phyloP scores from a whole-genome alignment of 2,797 vertebrate genomes.

The Acropternis orthonyx region DNA sequence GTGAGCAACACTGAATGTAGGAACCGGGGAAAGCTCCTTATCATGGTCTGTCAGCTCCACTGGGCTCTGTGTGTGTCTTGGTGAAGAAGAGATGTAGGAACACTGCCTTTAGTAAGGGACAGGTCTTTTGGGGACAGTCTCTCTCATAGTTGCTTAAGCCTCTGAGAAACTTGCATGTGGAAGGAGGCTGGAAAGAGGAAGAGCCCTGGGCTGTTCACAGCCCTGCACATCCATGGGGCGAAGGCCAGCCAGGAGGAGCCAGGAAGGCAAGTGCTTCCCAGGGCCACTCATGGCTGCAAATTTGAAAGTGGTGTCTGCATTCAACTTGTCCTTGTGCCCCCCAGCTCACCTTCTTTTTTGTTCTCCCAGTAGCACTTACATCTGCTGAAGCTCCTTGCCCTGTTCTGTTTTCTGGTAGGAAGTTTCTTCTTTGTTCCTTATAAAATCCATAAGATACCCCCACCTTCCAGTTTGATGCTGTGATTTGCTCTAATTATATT shows the following conservation, averaged over 20 bases:
- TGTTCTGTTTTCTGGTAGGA: not conserved
- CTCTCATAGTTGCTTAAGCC: not conserved
- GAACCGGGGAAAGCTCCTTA: not conserved
- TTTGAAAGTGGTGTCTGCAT: not conserved
- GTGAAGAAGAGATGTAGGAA: not conserved
- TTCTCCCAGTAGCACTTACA: fast-evolving
- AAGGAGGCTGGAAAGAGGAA: not conserved
- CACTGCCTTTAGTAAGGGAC: not conserved
- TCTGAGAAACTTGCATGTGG: fast-evolving
- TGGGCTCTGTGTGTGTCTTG: not conserved
- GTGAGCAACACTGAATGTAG: fast-evolving
- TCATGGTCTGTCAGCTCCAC: not conserved
- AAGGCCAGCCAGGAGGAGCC: not conserved
- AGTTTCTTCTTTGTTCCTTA: not conserved
- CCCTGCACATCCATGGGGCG: fast-evolving
- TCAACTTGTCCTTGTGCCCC: not conserved
- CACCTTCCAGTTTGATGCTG: not conserved
- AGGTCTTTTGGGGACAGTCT: not conserved
- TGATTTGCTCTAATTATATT: not conserved
- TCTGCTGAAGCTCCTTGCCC: not conserved
- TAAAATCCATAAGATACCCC: not conserved
- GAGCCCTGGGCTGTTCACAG: fast-evolving
- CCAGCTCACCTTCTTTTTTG: not conserved
- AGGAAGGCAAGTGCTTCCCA: not conserved
- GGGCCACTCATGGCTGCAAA: not conserved